Base-by-base conservation (phyloP, 1,140 invertebrate species). In the Capitella teleta region DNA sequence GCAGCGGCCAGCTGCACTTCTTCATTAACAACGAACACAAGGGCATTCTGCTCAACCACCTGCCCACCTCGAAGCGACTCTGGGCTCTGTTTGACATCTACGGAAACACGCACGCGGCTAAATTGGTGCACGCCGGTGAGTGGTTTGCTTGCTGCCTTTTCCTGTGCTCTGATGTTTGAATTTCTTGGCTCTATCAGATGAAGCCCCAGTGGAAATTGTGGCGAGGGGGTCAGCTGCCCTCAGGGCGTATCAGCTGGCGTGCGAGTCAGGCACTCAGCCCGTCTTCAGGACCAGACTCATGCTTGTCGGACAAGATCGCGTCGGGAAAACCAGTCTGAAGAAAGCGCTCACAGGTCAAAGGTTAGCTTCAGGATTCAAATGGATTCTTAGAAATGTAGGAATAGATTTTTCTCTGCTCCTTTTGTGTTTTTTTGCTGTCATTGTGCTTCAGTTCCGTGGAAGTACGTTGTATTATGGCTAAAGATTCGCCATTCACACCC, bases 61-160 rank as follows among this genome's bases (percentile, higher is more conserved):
- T 73, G 34, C 68, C 70, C 14, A 60, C 58, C 1, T 60, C 64
- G 16, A 57, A 58, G 28, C 57, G 54, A n/a, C 43, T 74, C 30
- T 74, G 71, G 70, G 49, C 69, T 1, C 8, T 70, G 5, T 46
- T 73, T 16, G 72, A 74, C 58, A 51, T 74, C 25, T 74, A 73
- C 59, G 72, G 72, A 28, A 71, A 67, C 54, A 72, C 68, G 19
- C 59, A 57, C 47, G 57, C 58, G 26, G 61, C 61, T 18, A 67
- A 60, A 50, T 60, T 72, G 55, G 57, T 73, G 5, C 53, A 61
- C 40, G 53, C 66, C 58, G 66, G 71, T 73, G 56, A 62, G 59
- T 63, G 37, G 23, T 40, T 25, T 26, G 23, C 28, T 23, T 44
- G 23, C 18, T 43, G 4, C 21, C n/a, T 18, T 21, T 21, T 3